Evolutionary conservation across 2,797 vertebrate genomes (phyloP).

Genomic region (Macroramphosus scolopax): DNA sequence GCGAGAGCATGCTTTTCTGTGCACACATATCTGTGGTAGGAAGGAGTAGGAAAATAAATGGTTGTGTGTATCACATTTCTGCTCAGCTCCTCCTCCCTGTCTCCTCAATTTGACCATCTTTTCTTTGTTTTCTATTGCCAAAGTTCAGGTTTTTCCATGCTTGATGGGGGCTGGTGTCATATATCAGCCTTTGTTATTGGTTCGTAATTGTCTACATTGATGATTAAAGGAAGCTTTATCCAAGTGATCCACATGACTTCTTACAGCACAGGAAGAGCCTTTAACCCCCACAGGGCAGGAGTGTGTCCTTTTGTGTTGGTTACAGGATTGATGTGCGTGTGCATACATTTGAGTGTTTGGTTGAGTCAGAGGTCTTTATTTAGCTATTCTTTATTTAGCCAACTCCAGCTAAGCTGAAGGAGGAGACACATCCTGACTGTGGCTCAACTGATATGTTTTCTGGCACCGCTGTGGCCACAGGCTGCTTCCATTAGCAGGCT

Average conservation of each 20-base stretch:
- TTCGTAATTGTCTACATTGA: slow-evolving; percentile 18
- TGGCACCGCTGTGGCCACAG: not conserved
- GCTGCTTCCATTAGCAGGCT: not conserved
- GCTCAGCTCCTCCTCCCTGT: slow-evolving; percentile 29
- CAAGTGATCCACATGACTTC: slow-evolving; percentile 1
- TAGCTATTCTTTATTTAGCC: too few relatives aligned
- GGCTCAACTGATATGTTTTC: not conserved
- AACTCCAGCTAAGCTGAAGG: too few relatives aligned
- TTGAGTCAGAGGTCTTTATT: not conserved
- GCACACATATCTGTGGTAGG: slow-evolving; percentile 27
- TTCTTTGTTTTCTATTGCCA: slow-evolving; percentile 19
- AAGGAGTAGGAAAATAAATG: slow-evolving; percentile 36
- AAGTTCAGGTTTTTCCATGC: slow-evolving; percentile 37
- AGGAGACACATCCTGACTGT: too few relatives aligned
- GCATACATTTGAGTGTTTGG: not conserved
- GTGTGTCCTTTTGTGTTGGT: too few relatives aligned
- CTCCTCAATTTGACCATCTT: slow-evolving; percentile 8
- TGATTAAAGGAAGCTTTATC: slow-evolving; percentile 22
- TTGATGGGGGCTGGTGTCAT: slow-evolving; percentile 22
- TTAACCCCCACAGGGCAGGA: too few relatives aligned
- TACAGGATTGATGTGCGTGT: too few relatives aligned
- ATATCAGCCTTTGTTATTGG: slow-evolving; percentile 11
- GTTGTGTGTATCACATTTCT: slow-evolving; percentile 26
- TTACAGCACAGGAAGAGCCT: too few relatives aligned
- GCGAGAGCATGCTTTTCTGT: slow-evolving; percentile 14